phyloP scores from a whole-genome alignment of 2,797 vertebrate species.

The Momotus momota region DNA sequence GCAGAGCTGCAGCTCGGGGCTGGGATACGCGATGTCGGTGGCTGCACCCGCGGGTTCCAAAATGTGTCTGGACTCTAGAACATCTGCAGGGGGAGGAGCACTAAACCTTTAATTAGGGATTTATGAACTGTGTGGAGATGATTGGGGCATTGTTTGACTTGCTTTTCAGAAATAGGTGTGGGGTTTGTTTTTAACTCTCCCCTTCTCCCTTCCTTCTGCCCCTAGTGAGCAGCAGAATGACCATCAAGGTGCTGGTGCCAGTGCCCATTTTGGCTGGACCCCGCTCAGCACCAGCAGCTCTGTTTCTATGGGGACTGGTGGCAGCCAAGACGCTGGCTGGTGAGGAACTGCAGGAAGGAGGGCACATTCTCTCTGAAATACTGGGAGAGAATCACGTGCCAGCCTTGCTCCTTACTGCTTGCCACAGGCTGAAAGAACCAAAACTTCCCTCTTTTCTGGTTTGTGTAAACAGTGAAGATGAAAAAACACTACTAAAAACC shows the following conservation, averaged over 20 bases:
- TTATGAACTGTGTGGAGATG: constrained; percentile 23
- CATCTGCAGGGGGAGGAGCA: constrained; percentile 38
- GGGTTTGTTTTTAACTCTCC: neutral
- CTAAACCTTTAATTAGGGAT: constrained; percentile 42
- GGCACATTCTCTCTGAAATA: neutral
- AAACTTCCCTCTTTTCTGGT: neutral
- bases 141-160: constrained; percentile 54
- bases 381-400: neutral
- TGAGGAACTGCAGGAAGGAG: neutral
- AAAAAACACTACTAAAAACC: neutral
- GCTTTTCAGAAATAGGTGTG: constrained; percentile 37
- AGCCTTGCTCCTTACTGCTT: neutral
- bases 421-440: neutral
- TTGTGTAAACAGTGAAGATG: neutral
- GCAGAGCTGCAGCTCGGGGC: neutral
- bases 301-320: neutral
- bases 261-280: neutral
- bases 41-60: neutral
- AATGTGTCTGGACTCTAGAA: neutral
- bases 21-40: fast-evolving
- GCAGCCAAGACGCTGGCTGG: neutral
- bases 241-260: neutral
- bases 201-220: neutral
- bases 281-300: neutral
- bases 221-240: fast-evolving